Conservation (phyloP, 2,888 invertebrate genomes). For the Ophion slaviceki region DNA sequence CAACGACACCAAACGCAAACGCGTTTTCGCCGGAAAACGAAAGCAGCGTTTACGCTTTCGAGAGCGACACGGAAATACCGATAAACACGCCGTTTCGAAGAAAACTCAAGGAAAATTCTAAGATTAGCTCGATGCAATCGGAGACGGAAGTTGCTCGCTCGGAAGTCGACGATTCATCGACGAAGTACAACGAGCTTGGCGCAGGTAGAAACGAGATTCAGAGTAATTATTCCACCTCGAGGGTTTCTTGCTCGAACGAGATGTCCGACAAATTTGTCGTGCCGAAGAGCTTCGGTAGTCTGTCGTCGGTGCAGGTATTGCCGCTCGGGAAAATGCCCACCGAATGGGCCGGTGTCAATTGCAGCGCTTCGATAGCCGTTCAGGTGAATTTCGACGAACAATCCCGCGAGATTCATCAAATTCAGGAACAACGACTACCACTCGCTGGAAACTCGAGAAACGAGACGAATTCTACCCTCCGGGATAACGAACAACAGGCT, state of each 20-base stretch:
- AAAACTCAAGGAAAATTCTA: conserved; percentile 77
- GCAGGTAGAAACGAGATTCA: conserved; percentile 49
- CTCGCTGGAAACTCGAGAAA: not conserved
- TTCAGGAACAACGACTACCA: conserved; percentile 24
- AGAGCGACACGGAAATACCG: conserved; percentile 87
- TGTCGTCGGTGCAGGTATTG: conserved; percentile 79
- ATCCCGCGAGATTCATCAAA: conserved; percentile 74
- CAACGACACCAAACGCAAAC: conserved; percentile 83
- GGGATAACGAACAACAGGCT: conserved; percentile 31
- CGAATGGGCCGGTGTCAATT: conserved; percentile 82
- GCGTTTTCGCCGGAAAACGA: conserved; percentile 89
- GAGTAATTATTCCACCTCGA: conserved; percentile 11
- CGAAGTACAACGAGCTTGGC: conserved; percentile 15
- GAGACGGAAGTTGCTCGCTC: conserved; percentile 48
- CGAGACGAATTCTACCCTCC: not conserved
- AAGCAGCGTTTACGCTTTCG: conserved; percentile 89
- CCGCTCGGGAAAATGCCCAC: conserved; percentile 80
- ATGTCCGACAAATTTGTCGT: conserved; percentile 74
- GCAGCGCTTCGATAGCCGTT: conserved; percentile 85
- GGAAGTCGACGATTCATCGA: conserved; percentile 51
- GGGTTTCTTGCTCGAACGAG: conserved; percentile 19
- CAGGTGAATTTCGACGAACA: conserved; percentile 85
- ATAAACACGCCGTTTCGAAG: conserved; percentile 85
- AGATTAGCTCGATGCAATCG: conserved; percentile 49
- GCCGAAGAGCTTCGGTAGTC: conserved; percentile 78